Evolutionary conservation across 2,797 vertebrate genomes (phyloP), one percentile per base, ranked within the genome.

Genomic region (Poecilia velifera): DNA sequence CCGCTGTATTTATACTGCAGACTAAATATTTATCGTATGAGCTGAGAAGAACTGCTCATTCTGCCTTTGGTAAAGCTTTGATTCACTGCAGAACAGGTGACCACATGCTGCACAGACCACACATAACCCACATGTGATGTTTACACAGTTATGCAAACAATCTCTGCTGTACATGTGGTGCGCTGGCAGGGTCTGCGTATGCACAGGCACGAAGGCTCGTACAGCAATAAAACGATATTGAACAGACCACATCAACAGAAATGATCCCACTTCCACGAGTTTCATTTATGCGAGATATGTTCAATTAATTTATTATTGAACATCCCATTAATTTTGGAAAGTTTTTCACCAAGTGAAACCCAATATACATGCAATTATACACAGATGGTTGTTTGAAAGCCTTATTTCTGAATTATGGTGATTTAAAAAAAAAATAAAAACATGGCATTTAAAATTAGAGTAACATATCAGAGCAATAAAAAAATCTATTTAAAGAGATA

Each of bases 21-120:
- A 62, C 84, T 87, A 94, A 95, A 95, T 94, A 93, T 95, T 95
- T 94, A 92, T 10, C 59, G 55, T 80, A 39, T 0, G 74, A 86
- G 82, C 77, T 8, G 76, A 88, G 85, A 85, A 87, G 86, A 91
- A 81, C 49, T 18, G 82, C 82, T 85, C n/a, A 4, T 77, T 84
- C 77, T 74, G 84, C 82, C 82, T 87, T 72, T 36, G 87, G 87
- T 89, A 87, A 82, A 91, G 76, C 72, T 84, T 77, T 72, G 84
- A 89, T 86, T 74, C 28, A 57, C 74, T 78, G 73, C 1, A n/a
- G 55, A 12, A 68, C 79, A 76, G 87, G 86, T 86, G 86, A 88
- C 79, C 73, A 34, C 79, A 76, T 8, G 34, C 74, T 43, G 73
- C 64, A 53, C 6, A 59, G 55, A 81, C 82, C 53, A 59, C 79